Evolutionary conservation across 2,888 invertebrate species (phyloP).

Genomic region (Acronicta aceris): DNA sequence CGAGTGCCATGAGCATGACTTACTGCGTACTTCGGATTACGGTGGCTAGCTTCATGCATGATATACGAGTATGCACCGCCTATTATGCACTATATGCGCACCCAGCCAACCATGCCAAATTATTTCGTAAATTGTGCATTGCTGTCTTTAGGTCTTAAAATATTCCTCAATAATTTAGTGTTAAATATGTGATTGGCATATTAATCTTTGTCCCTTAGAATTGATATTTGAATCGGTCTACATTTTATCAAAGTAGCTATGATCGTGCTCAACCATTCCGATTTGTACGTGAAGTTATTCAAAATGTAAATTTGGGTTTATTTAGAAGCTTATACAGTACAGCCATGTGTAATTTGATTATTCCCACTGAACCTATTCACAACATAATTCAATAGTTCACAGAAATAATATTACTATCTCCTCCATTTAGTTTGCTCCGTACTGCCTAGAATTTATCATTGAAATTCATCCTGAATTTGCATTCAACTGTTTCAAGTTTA

Average conservation of each 20-base stretch:
- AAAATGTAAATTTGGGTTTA: no score
- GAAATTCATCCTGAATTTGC: conserved; percentile 37
- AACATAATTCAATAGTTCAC: conserved; percentile 9
- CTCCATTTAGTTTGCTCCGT: conserved; percentile 2
- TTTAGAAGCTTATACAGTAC: no score
- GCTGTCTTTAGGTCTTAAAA: not conserved
- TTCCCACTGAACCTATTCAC: not conserved
- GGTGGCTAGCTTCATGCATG: conserved; percentile 33
- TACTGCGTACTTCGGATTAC: conserved; percentile 66
- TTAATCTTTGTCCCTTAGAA: no score
- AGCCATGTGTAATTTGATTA: not conserved
- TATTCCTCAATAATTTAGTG: no score
- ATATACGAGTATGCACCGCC: conserved; percentile 22
- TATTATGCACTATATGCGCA: no score
- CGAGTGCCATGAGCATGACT: conserved; percentile 62
- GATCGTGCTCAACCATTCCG: no score
- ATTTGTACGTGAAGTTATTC: no score
- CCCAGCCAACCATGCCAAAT: conserved; percentile 19
- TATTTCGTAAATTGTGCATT: conserved; percentile 1
- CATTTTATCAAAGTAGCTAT: no score
- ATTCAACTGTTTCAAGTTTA: conserved; percentile 46
- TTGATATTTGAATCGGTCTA: no score
- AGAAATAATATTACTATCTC: conserved; percentile 30
- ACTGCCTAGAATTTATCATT: conserved; percentile 28
- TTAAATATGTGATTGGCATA: no score